Conservation (phyloP, 1,140 invertebrate genomes). For the Meloidogyne hapla region DNA sequence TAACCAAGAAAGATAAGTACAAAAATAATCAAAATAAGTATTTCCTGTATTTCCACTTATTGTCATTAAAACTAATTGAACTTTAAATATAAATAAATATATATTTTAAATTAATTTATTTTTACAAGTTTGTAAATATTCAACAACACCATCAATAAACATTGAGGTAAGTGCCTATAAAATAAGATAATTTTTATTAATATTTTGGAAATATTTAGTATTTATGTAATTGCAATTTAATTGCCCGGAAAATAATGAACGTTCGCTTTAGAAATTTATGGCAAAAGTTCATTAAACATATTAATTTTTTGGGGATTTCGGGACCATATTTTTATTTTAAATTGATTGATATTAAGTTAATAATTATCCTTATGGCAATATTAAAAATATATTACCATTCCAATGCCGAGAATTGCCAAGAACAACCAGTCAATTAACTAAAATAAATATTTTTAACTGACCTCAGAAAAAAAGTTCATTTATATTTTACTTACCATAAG, state of each 20-base stretch:
- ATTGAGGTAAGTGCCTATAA: conserved; percentile 52
- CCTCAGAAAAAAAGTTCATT: neutral
- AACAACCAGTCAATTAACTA: conserved; percentile 58
- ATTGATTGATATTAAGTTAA: too few species aligned
- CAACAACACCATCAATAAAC: conserved; percentile 54
- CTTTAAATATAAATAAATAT: conserved; percentile 33
- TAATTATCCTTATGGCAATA: too few species aligned
- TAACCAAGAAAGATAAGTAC: conserved; percentile 59
- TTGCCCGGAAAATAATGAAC: too few species aligned
- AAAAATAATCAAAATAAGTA: conserved; percentile 51
- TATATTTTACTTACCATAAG: conserved; percentile 10
- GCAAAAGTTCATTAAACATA: too few species aligned
- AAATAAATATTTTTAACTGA: neutral
- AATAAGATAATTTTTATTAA: too few species aligned
- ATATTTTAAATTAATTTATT: neutral
- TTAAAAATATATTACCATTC: conserved; percentile 45
- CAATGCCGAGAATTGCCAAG: conserved; percentile 55
- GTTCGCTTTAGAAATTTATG: too few species aligned
- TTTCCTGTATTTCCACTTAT: conserved; percentile 48
- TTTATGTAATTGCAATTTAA: too few species aligned
- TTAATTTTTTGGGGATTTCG: too few species aligned
- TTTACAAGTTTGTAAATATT: conserved; percentile 55
- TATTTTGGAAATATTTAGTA: too few species aligned
- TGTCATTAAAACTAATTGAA: conserved; percentile 54
- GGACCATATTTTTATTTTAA: too few species aligned